These are phyloP conservation scores for Cryptocephalus moraei DNA, from an alignment of 2,888 invertebrate genomes.

Conservation along the genomic window DNA sequence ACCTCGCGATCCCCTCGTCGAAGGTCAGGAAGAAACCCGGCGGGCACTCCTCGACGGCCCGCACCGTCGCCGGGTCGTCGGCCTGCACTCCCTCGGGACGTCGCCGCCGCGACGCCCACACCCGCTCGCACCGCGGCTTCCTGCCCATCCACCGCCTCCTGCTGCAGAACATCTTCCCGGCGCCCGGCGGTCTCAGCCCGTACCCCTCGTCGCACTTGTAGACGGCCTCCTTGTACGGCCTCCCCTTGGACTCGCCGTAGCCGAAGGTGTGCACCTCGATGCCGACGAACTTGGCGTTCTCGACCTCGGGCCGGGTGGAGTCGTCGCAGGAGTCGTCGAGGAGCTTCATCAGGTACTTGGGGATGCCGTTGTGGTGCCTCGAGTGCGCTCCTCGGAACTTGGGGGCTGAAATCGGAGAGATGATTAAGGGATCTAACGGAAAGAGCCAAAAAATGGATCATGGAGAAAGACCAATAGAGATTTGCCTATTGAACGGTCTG, in stretches of 20 bases:
- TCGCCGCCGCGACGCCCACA: neutral
- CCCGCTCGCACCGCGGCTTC: conserved; percentile 39
- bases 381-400: neutral
- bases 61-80: conserved; percentile 9
- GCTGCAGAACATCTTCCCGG: conserved; percentile 47
- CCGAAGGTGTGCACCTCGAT: conserved; percentile 8
- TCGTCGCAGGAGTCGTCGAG: conserved; percentile 15
- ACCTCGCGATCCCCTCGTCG: conserved; percentile 25
- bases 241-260: conserved; percentile 27
- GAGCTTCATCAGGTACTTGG: conserved; percentile 8
- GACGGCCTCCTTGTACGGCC: conserved; percentile 45
- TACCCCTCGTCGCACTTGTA: conserved; percentile 46
- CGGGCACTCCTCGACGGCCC: conserved; percentile 25
- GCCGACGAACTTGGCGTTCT: conserved; percentile 10
- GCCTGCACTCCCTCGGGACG: conserved; percentile 12
- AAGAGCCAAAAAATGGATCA: neutral
- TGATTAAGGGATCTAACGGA: neutral
- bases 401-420: neutral
- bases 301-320: conserved; percentile 10
- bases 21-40: conserved; percentile 34
- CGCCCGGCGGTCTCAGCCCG: conserved; percentile 37
- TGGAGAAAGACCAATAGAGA: too few relatives aligned
- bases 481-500: too few relatives aligned
- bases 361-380: conserved; percentile 1
- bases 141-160: conserved; percentile 46